Percentiles rank a stretch among this genome's conserved stretches.
phyloP scores from a whole-genome alignment of 30 jellyfish, hydroid and myxozoan species.

The Pelagia noctiluca region DNA sequence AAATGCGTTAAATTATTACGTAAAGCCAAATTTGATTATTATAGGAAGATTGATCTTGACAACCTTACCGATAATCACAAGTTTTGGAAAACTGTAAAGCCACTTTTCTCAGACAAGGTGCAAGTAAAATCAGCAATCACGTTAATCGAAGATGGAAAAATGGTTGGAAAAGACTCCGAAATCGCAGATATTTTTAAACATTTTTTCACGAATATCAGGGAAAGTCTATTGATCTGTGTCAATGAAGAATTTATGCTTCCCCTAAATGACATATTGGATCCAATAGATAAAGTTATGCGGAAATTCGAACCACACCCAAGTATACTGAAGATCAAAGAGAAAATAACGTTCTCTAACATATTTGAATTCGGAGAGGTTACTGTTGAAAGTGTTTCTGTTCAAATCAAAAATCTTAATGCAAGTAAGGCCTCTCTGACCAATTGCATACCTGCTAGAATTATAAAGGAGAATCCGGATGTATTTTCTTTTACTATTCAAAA shows the following conservation, averaged over 20 bases:
- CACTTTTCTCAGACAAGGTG: too few relatives aligned
- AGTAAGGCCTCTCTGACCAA: constrained; percentile 16
- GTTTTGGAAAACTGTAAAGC: too few relatives aligned
- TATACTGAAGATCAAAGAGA: constrained; percentile 16
- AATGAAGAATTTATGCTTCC: constrained; percentile 10
- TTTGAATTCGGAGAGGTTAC: constrained; percentile 33
- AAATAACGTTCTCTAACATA: not conserved
- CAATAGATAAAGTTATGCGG: too few relatives aligned
- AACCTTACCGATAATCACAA: too few relatives aligned
- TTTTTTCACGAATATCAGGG: constrained; percentile 20
- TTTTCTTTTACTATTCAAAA: constrained; percentile 12
- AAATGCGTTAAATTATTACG: too few relatives aligned
- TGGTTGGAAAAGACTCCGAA: too few relatives aligned
- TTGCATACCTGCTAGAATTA: constrained; percentile 18
- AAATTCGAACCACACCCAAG: constrained; percentile 26
- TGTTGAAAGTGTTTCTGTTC: constrained; percentile 12
- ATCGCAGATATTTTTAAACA: too few relatives aligned
- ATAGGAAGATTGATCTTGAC: too few relatives aligned
- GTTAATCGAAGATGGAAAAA: too few relatives aligned
- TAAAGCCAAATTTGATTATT: too few relatives aligned
- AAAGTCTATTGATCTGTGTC: constrained; percentile 16
- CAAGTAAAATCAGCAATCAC: too few relatives aligned
- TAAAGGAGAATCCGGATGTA: constrained; percentile 12
- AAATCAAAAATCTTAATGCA: constrained; percentile 27
- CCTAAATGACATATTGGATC: constrained; percentile 10